A percentile compares a stretch with the other conserved stretches of the same genome.
These are phyloP conservation scores for Apostichopus japonicus DNA, from an alignment of 35 echinoderm and acorn worm species.

Conservation along the genomic window DNA sequence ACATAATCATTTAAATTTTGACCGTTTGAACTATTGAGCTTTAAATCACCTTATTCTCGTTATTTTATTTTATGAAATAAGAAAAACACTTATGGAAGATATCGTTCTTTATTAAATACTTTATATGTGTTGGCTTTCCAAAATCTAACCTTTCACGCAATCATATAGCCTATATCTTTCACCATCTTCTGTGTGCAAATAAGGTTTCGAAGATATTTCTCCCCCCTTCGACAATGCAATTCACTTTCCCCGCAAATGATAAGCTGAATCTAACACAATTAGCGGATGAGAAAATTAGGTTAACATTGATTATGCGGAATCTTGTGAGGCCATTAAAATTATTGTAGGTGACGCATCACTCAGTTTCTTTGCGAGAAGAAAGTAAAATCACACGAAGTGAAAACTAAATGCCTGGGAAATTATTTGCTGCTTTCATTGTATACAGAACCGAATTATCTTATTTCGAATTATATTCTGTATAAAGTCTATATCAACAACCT, in stretches of 20 bases:
- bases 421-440: not conserved
- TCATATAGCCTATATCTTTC: no score
- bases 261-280: slow-evolving; percentile 40
- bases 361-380: not conserved
- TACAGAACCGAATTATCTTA: not conserved
- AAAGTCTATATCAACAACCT: no score
- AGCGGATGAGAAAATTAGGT: slow-evolving; percentile 10
- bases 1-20: no score
- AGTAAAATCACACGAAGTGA: not conserved
- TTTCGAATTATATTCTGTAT: no score
- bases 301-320: slow-evolving; percentile 44
- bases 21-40: no score
- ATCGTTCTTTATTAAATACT: no score
- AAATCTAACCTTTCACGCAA: no score
- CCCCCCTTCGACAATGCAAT: slow-evolving; percentile 1
- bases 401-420: not conserved
- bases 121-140: no score
- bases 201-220: not conserved
- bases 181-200: not conserved
- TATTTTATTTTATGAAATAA: no score
- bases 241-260: slow-evolving; percentile 28
- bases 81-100: no score
- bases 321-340: slow-evolving; percentile 26
- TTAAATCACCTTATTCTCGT: no score
- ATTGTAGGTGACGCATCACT: slow-evolving; percentile 4